Conservation (phyloP, 2,888 invertebrate species). For the Pristionchus fissidentatus region DNA sequence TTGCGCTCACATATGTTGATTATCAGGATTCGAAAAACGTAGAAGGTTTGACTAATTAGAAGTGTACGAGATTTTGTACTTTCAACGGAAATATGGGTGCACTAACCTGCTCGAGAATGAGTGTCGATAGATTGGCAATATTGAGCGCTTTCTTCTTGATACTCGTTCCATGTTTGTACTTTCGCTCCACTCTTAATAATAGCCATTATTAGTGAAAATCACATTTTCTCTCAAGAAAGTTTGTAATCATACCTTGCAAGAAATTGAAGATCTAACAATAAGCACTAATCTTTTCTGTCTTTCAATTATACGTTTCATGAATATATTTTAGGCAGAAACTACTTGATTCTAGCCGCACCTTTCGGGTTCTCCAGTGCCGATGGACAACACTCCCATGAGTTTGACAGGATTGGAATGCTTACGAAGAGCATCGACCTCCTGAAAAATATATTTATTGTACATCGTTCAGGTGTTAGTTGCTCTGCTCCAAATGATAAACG, state of each 20-base stretch:
- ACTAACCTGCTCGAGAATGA: slow-evolving; percentile 68
- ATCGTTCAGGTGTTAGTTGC: too few species aligned
- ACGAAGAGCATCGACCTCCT: slow-evolving; percentile 68
- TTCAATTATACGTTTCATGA: slow-evolving; percentile 1
- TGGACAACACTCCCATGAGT: slow-evolving; percentile 67
- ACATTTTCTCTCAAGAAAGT: background rate
- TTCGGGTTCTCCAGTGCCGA: slow-evolving; percentile 69
- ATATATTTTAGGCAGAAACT: too few species aligned
- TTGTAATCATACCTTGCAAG: background rate
- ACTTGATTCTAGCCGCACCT: too few species aligned
- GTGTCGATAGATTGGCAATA: slow-evolving; percentile 64
- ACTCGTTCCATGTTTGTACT: slow-evolving; percentile 63
- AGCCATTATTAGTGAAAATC: too few species aligned
- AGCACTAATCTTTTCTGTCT: background rate
- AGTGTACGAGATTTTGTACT: too few species aligned
- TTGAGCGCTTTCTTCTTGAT: slow-evolving; percentile 63
- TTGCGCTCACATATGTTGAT: too few species aligned
- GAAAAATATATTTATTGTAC: background rate
- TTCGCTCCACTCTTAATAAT: slow-evolving; percentile 58
- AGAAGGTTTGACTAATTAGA: too few species aligned
- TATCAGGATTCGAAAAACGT: too few species aligned
- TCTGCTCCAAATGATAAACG: too few species aligned
- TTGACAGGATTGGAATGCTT: slow-evolving; percentile 62
- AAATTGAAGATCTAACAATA: background rate
- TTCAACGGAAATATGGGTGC: background rate